Conservation (phyloP, 2,113 vertebrate genomes). For the Athene cunicularia region DNA sequence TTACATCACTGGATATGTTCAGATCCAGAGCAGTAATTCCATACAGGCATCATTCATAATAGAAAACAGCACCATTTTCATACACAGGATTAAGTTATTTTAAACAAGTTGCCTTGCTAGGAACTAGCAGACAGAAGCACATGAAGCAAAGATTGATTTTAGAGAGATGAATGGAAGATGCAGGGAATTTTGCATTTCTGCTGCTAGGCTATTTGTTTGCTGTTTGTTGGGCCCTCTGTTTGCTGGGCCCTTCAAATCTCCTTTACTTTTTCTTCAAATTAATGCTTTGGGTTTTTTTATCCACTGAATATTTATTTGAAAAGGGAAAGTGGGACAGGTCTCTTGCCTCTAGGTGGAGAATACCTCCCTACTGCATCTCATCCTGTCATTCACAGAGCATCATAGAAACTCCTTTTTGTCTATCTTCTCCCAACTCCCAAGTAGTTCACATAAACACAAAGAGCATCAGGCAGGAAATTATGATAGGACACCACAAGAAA, state of each 20-base stretch:
- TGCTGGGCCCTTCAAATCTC: not conserved
- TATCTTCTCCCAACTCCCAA: not conserved
- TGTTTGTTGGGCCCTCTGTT: not conserved
- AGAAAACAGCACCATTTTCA: not conserved
- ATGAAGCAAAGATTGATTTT: not conserved
- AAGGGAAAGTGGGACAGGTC: not conserved
- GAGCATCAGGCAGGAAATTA: not conserved
- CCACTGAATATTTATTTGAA: not conserved
- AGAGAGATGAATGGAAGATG: not conserved
- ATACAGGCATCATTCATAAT: not conserved
- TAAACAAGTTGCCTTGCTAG: not conserved
- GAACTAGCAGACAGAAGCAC: not conserved
- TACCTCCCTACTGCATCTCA: not conserved
- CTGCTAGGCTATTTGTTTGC: not conserved
- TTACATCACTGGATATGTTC: not conserved
- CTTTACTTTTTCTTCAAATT: not conserved
- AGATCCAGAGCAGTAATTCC: not conserved
- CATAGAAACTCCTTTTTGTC: not conserved
- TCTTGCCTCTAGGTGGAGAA: not conserved
- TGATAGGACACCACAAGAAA: not conserved
- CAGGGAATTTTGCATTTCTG: not conserved
- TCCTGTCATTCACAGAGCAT: not conserved
- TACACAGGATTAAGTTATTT: not conserved
- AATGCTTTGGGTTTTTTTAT: not conserved
- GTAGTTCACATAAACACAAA: not conserved